Conservation (phyloP, 2,888 invertebrate species). For the Ectemnius cavifrons region DNA sequence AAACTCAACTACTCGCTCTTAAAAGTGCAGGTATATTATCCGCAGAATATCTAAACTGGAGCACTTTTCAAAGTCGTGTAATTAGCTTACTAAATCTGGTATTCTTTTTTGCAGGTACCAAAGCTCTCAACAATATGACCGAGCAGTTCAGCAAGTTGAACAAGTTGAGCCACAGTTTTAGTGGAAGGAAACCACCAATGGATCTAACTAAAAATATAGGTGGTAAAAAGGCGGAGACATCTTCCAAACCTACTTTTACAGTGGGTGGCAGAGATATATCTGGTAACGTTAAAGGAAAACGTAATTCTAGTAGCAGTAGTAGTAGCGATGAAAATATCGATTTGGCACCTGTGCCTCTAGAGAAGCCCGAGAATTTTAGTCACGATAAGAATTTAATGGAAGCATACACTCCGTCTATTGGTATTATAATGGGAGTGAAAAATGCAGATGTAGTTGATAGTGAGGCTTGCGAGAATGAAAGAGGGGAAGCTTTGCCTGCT, state of each 20-base stretch:
- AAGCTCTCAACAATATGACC: slow-evolving; percentile 91
- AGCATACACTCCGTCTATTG: slow-evolving; percentile 83
- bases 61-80: not conserved
- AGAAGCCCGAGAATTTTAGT: slow-evolving; percentile 61
- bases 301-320: slow-evolving; percentile 78
- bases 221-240: slow-evolving; percentile 53
- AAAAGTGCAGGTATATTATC: slow-evolving; percentile 83
- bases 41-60: not conserved
- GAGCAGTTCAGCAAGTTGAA: slow-evolving; percentile 93
- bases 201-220: slow-evolving; percentile 61
- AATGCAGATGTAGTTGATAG: slow-evolving; percentile 56
- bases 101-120: slow-evolving; percentile 82
- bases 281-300: slow-evolving; percentile 78
- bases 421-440: slow-evolving; percentile 81
- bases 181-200: slow-evolving; percentile 75
- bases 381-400: slow-evolving; percentile 75
- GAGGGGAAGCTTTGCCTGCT: slow-evolving; percentile 8
- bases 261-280: slow-evolving; percentile 71
- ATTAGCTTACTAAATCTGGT: too few relatives aligned
- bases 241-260: slow-evolving; percentile 70
- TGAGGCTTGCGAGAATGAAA: slow-evolving; percentile 25
- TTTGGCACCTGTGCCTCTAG: slow-evolving; percentile 69
- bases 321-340: slow-evolving; percentile 81
- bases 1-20: slow-evolving; percentile 90
- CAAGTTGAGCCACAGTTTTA: slow-evolving; percentile 84